Percentiles rank a stretch among this genome's conserved stretches.
These are phyloP conservation scores for Coturnix japonica DNA, from an alignment of 2,113 vertebrate genomes.

Conservation along the genomic window DNA sequence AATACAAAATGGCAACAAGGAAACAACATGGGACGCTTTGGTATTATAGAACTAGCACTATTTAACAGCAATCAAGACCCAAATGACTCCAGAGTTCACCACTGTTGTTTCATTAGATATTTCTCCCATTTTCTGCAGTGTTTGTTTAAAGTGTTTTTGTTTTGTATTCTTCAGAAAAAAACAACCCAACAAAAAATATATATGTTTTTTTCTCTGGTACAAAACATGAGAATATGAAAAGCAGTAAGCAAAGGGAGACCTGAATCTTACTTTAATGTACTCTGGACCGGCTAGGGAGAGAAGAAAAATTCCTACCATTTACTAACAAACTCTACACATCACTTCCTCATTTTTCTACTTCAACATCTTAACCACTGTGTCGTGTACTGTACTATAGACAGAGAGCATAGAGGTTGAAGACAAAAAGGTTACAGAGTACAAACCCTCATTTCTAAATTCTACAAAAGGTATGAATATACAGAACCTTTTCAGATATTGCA, in stretches of 20 bases:
- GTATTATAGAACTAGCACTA: slow-evolving; percentile 60
- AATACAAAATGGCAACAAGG: slow-evolving; percentile 37
- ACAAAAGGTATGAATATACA: slow-evolving; percentile 31
- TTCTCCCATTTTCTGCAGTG: slow-evolving; percentile 21
- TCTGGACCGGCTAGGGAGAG: slow-evolving; percentile 26
- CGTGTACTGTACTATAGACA: slow-evolving; percentile 44
- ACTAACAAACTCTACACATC: slow-evolving; percentile 29
- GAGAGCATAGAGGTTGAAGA: slow-evolving; percentile 43
- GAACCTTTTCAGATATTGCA: slow-evolving; percentile 21
- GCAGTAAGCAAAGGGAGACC: slow-evolving; percentile 12
- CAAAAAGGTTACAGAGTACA: slow-evolving; percentile 44
- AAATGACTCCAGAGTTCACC: background rate
- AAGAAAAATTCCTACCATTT: slow-evolving; percentile 39
- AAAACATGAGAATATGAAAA: slow-evolving; percentile 16
- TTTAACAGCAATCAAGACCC: slow-evolving; percentile 13
- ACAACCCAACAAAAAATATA: background rate
- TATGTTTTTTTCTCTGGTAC: background rate
- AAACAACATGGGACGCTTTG: slow-evolving; percentile 55
- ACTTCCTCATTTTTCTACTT: slow-evolving; percentile 59
- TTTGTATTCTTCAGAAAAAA: background rate
- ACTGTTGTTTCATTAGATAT: slow-evolving; percentile 38
- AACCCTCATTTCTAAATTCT: slow-evolving; percentile 53
- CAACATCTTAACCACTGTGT: slow-evolving; percentile 35
- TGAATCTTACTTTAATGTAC: slow-evolving; percentile 34
- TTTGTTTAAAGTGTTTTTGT: background rate